Evolutionary conservation across 2,888 invertebrate genomes (phyloP).

Genomic region (Chaitophorus viminalis): DNA sequence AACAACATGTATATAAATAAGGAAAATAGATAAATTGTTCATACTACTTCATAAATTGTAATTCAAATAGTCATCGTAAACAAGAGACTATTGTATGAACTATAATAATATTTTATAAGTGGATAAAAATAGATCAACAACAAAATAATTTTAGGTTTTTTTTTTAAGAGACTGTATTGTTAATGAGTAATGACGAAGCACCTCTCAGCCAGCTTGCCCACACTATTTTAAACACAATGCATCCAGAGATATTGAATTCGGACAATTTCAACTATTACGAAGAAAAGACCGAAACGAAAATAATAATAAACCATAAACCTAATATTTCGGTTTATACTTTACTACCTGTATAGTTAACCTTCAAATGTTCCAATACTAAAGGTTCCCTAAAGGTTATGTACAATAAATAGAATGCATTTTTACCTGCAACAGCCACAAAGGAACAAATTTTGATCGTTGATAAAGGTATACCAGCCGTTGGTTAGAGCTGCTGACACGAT

Average conservation of each 20-base stretch:
- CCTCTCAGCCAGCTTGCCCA: background rate
- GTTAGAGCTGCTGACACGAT: background rate
- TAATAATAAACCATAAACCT: background rate
- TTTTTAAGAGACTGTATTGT: background rate
- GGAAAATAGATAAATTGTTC: background rate
- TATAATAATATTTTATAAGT: background rate
- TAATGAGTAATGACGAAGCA: slow-evolving; percentile 35
- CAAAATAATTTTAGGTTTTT: background rate
- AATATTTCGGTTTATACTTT: slow-evolving; percentile 3
- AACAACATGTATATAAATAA: too few relatives aligned
- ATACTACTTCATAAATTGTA: background rate
- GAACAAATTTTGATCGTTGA: slow-evolving; percentile 27
- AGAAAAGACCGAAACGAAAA: slow-evolving; percentile 2
- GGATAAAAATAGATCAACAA: background rate
- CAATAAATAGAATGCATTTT: background rate
- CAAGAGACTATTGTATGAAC: background rate
- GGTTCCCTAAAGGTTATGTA: background rate
- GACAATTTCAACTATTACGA: slow-evolving; percentile 3
- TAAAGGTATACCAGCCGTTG: background rate
- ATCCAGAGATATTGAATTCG: background rate
- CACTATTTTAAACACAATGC: background rate
- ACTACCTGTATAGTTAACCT: background rate
- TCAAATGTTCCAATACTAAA: background rate
- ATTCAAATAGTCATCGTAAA: background rate
- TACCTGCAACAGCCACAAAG: slow-evolving; percentile 35